Base-by-base conservation (phyloP, 2,888 invertebrate genomes). In the Heliconius charithonia region DNA sequence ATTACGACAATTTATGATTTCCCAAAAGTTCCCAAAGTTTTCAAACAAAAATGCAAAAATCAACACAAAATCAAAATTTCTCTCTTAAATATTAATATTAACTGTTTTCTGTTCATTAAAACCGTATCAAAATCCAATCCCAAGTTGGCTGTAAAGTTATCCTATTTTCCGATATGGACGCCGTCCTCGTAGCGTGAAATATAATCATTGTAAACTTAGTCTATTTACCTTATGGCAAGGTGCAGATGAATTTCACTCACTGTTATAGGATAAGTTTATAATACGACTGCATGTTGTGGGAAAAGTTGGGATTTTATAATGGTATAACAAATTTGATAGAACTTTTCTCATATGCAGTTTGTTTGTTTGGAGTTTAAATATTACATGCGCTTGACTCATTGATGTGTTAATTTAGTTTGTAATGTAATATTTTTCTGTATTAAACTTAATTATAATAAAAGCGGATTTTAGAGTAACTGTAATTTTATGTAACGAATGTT, bases 231-330 rank as follows among this genome's bases (percentile, higher is more conserved):
- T 27, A 62, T 19, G 45, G 63, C 22, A 63, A 27, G 22, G 27
- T 74, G 41, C 63, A 63, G 22, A 74, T 63, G 41, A 41, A 45
- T 62, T 65, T 74, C 41, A 74, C 22, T 73, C 74, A 22, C 62
- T 4, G 41, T 32, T 59, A 63, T 74, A 41, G 62, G n/a, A 10
- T 41, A 63, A 82, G 65, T 69, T 69, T 76, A 51, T 67, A 69
- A 69, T 69, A 69, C 69, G 41, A 45, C 27, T 69, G 69, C 41
- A 69, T 69, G 41, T 45, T 25, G 25, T 69, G 27, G 41, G 19
- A 25, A 69, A 25, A 69, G 69, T 69, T 69, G 16, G 45, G 41
- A 45, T 25, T 69, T 45, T 69, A 41, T 67, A 67, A 41, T 67
- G n/a, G 13, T 41, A 67, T 67, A 67, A 25, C 41, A 67, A 67